Conservation (phyloP, 2,888 invertebrate species). For the Kryphioiulus occultus region DNA sequence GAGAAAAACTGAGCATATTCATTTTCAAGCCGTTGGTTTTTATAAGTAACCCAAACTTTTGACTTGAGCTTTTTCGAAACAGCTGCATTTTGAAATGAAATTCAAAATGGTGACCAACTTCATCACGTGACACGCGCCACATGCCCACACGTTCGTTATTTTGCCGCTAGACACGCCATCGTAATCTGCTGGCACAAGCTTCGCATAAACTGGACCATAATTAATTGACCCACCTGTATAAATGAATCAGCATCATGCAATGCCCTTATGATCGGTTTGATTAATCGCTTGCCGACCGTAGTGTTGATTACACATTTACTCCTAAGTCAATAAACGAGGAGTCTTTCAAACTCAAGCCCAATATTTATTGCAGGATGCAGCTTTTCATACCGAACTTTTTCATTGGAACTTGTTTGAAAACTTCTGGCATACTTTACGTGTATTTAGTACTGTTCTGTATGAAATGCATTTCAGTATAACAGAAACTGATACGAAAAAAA, state of each 20-base stretch:
- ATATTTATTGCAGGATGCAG: no score
- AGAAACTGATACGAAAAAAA: no score
- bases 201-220: not conserved
- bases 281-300: not conserved
- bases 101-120: not conserved
- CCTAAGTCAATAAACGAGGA: no score
- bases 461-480: no score
- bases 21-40: not conserved
- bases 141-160: not conserved
- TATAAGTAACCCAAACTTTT: not conserved
- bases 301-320: no score
- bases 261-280: not conserved
- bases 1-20: not conserved
- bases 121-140: not conserved
- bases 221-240: not conserved
- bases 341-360: no score
- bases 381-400: no score
- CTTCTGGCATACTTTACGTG: no score
- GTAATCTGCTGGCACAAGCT: not conserved
- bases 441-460: no score
- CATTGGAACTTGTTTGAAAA: no score
- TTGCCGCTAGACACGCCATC: not conserved
- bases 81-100: conserved; percentile 1
- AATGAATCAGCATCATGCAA: not conserved
- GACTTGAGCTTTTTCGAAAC: not conserved